phyloP scores from a whole-genome alignment of 2,888 invertebrate species.

The Ennomos quercinarius region DNA sequence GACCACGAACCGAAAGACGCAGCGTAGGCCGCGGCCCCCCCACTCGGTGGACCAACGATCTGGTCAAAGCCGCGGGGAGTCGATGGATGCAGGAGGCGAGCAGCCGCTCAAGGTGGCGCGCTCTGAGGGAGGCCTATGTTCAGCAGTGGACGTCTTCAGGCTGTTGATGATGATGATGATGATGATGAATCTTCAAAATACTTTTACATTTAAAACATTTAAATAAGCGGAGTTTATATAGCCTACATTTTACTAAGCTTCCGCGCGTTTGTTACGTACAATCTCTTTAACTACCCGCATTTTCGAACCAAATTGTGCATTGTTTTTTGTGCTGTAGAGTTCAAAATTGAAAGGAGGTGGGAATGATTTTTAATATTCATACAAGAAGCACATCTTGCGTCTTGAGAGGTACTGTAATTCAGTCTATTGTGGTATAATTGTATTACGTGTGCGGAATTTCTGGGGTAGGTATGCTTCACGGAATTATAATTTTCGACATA shows the following conservation, averaged over 20 bases:
- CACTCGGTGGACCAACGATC: no score
- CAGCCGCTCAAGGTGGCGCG: no score
- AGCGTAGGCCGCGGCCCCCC: no score
- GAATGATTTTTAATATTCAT: slow-evolving; percentile 64
- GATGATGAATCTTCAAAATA: not conserved
- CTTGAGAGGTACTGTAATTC: slow-evolving; percentile 56
- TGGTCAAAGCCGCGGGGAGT: no score
- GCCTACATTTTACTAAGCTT: slow-evolving; percentile 45
- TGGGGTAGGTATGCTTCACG: slow-evolving; percentile 33
- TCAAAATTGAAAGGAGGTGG: slow-evolving; percentile 21
- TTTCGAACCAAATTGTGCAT: not conserved
- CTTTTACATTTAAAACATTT: slow-evolving; percentile 36
- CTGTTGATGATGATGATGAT: no score
- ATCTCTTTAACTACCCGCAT: slow-evolving; percentile 32
- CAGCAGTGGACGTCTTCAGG: no score
- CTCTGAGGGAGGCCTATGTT: no score
- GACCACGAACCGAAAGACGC: no score
- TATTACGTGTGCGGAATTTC: slow-evolving; percentile 63
- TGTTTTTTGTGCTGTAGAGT: not conserved
- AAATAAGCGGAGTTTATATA: slow-evolving; percentile 41
- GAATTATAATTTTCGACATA: slow-evolving; percentile 62
- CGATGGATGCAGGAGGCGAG: no score
- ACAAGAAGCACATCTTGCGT: slow-evolving; percentile 58
- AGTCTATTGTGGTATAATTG: slow-evolving; percentile 69
- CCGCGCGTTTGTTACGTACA: slow-evolving; percentile 37